Percentiles rank a stretch among this genome's conserved stretches.
phyloP scores from a whole-genome alignment of 1,140 invertebrate genomes.

The Periplaneta americana region DNA sequence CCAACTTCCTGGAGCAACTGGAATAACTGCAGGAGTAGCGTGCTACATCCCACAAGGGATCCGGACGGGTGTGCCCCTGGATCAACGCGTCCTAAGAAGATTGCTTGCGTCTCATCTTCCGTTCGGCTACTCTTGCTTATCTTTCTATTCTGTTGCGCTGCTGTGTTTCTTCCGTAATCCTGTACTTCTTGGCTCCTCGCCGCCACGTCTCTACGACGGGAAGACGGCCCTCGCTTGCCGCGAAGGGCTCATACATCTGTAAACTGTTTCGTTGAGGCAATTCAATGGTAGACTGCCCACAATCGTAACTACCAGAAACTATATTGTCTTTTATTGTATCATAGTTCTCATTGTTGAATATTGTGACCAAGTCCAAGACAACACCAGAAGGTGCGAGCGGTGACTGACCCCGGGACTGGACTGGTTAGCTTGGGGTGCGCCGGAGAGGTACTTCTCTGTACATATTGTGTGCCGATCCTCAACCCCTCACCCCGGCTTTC shows the following conservation, averaged over 20 bases:
- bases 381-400: not conserved
- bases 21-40: slow-evolving; percentile 59
- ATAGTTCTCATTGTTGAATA: not conserved
- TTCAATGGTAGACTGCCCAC: not conserved
- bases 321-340: not conserved
- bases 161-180: not conserved
- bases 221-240: not conserved
- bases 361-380: not conserved
- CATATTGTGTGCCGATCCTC: not conserved
- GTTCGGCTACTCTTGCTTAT: slow-evolving; percentile 13
- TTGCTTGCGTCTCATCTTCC: slow-evolving; percentile 15
- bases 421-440: not conserved
- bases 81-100: not conserved
- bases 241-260: slow-evolving; percentile 21
- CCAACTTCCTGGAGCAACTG: slow-evolving; percentile 97
- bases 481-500: not conserved
- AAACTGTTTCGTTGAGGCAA: slow-evolving; percentile 27
- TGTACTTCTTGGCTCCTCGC: not conserved
- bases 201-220: not conserved
- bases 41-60: not conserved
- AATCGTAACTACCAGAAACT: not conserved
- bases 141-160: slow-evolving; percentile 5
- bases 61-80: not conserved
- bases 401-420: not conserved
- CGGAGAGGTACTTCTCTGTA: not conserved